Evolutionary conservation across 1,140 invertebrate species (phyloP).

Genomic region (Drosophila fuyamai): DNA sequence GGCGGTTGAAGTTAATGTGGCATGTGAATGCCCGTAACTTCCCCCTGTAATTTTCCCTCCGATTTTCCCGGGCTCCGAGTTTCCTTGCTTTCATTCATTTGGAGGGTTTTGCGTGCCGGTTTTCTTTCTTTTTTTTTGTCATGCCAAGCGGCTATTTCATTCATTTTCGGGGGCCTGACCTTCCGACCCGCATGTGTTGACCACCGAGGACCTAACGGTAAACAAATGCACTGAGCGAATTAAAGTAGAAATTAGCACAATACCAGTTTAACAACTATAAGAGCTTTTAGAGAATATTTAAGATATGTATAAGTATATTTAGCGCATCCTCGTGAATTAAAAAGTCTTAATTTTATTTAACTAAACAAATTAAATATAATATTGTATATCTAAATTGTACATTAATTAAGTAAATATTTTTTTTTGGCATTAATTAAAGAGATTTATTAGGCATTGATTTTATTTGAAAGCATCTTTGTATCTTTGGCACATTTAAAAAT

Average conservation of each 20-base stretch:
- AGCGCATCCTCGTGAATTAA: too few relatives aligned
- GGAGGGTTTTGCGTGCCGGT: slow-evolving; percentile 15
- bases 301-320: too few relatives aligned
- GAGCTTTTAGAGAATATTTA: too few relatives aligned
- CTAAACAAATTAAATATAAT: too few relatives aligned
- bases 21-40: slow-evolving; percentile 63
- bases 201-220: slow-evolving; percentile 49
- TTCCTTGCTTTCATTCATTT: slow-evolving; percentile 20
- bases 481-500: too few relatives aligned
- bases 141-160: slow-evolving; percentile 62
- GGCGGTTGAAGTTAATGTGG: slow-evolving; percentile 59
- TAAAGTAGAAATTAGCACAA: too few relatives aligned
- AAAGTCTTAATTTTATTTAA: too few relatives aligned
- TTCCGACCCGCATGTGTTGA: slow-evolving; percentile 12
- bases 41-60: slow-evolving; percentile 34
- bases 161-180: slow-evolving; percentile 23
- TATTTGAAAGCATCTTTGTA: too few relatives aligned
- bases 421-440: too few relatives aligned
- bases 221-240: slow-evolving; percentile 31
- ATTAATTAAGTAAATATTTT: too few relatives aligned
- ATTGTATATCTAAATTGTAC: too few relatives aligned
- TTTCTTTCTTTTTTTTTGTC: slow-evolving; percentile 21
- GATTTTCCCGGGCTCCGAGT: not conserved
- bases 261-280: not conserved
- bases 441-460: too few relatives aligned